Conservation (phyloP, 2,888 invertebrate species). For the Bruchidius siliquastri region DNA sequence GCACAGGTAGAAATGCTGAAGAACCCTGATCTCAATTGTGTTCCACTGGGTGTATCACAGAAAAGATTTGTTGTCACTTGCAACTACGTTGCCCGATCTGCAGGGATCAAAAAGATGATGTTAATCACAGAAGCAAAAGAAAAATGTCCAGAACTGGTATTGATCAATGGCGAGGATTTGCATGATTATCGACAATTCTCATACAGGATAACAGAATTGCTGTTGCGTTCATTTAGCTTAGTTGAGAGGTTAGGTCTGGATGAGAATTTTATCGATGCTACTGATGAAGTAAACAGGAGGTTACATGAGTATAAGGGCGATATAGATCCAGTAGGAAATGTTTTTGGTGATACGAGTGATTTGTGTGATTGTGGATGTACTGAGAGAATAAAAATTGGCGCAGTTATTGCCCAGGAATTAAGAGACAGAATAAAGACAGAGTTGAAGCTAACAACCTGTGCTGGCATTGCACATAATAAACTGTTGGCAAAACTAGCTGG, state of each 20-base stretch:
- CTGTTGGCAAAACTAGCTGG: conserved; percentile 75
- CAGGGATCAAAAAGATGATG: conserved; percentile 76
- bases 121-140: conserved; percentile 67
- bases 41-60: conserved; percentile 78
- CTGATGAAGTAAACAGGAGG: conserved; percentile 58
- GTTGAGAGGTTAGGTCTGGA: conserved; percentile 82
- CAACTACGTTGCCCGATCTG: conserved; percentile 74
- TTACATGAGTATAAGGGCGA: conserved; percentile 31
- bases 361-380: conserved; percentile 74
- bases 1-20: conserved; percentile 80
- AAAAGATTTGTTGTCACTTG: conserved; percentile 80
- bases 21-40: conserved; percentile 60
- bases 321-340: conserved; percentile 48
- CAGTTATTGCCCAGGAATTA: conserved; percentile 72
- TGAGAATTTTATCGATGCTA: conserved; percentile 80
- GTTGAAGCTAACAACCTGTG: conserved; percentile 72
- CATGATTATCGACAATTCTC: conserved; percentile 76
- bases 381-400: conserved; percentile 62
- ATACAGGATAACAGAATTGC: conserved; percentile 65
- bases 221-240: conserved; percentile 66
- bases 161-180: conserved; percentile 80
- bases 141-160: conserved; percentile 67
- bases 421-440: conserved; percentile 63
- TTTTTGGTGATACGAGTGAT: conserved; percentile 52
- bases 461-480: conserved; percentile 81